A percentile compares a stretch with the other conserved stretches of the same genome.
Evolutionary conservation across 2,113 vertebrate species (phyloP).

Genomic region (Camarhynchus parvulus): DNA sequence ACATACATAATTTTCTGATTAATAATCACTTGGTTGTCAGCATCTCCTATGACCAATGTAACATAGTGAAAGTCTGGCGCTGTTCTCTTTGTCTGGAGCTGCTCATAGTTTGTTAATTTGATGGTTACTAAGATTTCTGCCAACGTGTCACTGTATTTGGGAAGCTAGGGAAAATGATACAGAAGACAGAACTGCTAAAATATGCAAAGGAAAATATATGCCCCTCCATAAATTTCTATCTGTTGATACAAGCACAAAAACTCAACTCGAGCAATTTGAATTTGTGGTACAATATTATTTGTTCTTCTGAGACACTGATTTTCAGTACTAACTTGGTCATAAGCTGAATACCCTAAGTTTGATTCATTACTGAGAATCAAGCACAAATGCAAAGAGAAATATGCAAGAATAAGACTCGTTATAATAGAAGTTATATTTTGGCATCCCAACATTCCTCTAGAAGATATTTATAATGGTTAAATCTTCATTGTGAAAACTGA

Average conservation of each 20-base stretch:
- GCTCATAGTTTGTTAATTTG: slow-evolving; percentile 86
- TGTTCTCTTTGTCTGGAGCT: slow-evolving; percentile 87
- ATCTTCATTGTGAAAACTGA: background rate
- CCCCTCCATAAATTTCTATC: background rate
- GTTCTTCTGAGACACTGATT: background rate
- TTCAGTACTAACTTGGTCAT: background rate
- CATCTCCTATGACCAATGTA: slow-evolving; percentile 87
- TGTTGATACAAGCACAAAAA: background rate
- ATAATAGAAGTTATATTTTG: background rate
- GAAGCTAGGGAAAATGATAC: slow-evolving; percentile 75
- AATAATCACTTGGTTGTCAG: slow-evolving; percentile 89
- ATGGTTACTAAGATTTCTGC: slow-evolving; percentile 90
- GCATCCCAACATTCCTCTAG: background rate
- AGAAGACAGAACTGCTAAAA: slow-evolving; percentile 31
- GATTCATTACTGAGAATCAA: background rate
- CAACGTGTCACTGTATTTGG: slow-evolving; percentile 79
- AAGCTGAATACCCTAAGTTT: background rate
- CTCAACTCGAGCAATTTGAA: background rate
- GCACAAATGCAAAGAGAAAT: background rate
- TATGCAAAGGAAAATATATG: background rate
- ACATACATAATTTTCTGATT: slow-evolving; percentile 88
- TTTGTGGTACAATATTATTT: background rate
- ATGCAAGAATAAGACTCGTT: background rate
- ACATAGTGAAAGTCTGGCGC: slow-evolving; percentile 85
- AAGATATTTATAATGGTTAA: background rate